Conservation (phyloP, 1,140 invertebrate genomes). For the Ridgeia piscesae region DNA sequence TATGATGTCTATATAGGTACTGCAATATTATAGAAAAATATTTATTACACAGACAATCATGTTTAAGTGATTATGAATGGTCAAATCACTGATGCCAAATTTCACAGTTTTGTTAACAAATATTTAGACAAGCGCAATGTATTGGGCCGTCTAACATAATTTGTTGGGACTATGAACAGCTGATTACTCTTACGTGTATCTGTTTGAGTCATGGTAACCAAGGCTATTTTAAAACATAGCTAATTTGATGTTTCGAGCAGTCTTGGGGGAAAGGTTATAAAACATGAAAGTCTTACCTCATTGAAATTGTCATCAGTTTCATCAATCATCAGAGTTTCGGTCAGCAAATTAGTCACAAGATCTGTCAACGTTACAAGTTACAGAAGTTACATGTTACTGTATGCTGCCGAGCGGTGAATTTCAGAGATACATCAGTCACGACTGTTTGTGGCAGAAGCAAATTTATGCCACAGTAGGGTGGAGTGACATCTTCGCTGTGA, state of each 20-base stretch:
- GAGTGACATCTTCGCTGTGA: neutral
- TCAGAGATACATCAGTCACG: neutral
- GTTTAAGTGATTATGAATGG: no score
- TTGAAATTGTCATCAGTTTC: neutral
- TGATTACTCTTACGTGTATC: no score
- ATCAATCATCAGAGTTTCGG: neutral
- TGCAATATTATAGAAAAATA: no score
- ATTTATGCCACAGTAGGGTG: neutral
- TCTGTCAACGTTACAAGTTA: neutral
- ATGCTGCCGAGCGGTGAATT: neutral
- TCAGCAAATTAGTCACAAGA: neutral
- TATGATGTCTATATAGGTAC: no score
- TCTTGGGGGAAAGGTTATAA: neutral
- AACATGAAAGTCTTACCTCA: neutral
- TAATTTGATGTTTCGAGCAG: neutral
- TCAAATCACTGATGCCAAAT: no score
- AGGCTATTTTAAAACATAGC: neutral
- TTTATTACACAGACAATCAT: no score
- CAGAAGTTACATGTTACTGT: neutral
- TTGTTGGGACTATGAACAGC: no score
- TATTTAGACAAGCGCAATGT: no score
- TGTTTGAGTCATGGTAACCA: no score
- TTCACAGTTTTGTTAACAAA: no score
- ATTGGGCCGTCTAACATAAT: no score
- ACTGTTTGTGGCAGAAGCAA: neutral